Evolutionary conservation across 2,888 invertebrate species (phyloP).

Genomic region (Biston betularia): DNA sequence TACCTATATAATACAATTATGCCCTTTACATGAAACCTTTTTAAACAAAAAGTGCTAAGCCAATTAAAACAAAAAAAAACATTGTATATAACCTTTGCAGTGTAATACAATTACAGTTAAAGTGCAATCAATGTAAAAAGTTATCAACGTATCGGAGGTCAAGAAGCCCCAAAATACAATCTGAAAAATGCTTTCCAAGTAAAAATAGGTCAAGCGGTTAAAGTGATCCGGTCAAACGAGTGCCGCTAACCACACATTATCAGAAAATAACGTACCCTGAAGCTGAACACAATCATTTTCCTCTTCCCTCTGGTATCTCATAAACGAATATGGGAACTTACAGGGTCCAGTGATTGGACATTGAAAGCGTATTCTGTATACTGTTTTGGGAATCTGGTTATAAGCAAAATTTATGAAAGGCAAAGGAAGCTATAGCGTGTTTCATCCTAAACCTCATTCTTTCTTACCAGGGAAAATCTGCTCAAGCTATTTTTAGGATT

Average conservation of each 20-base stretch:
- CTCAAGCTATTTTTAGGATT: no score
- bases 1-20: no score
- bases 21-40: no score
- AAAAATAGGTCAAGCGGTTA: constrained; percentile 32
- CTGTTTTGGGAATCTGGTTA: constrained; percentile 16
- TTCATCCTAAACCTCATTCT: no score
- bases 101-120: not conserved
- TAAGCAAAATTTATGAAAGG: not conserved
- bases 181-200: constrained; percentile 22
- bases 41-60: no score
- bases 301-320: constrained; percentile 21
- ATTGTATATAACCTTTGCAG: no score
- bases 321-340: constrained; percentile 30
- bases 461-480: no score
- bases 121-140: constrained; percentile 1
- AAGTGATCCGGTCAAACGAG: constrained; percentile 31
- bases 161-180: constrained; percentile 6
- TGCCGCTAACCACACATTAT: constrained; percentile 28
- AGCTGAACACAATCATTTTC: constrained; percentile 31
- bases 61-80: not conserved
- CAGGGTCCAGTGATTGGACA: constrained; percentile 28
- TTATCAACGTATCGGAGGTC: constrained; percentile 14
- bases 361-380: constrained; percentile 16
- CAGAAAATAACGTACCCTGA: constrained; percentile 20
- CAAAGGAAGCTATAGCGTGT: not conserved